phyloP scores from a whole-genome alignment of 2,113 vertebrate species.

The Acrocephalus arundinaceus region DNA sequence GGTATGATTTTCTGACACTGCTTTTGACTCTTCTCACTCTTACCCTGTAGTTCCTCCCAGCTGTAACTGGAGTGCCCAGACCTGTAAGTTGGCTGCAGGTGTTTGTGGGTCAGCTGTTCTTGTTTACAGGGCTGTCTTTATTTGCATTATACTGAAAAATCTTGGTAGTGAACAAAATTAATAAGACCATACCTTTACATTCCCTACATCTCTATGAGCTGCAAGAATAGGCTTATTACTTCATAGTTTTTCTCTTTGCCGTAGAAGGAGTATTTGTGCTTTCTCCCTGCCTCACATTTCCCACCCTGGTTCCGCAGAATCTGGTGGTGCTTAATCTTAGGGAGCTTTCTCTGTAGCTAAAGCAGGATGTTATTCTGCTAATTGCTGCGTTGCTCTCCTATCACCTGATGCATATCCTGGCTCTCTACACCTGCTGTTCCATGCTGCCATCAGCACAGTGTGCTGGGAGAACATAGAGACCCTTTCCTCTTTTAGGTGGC shows the following conservation, averaged over 20 bases:
- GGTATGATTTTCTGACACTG: neutral
- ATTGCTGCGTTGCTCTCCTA: neutral
- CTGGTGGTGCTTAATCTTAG: neutral
- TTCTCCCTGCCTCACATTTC: rapidly evolving
- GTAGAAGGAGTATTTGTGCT: neutral
- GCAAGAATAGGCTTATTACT: neutral
- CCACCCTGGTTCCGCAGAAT: neutral
- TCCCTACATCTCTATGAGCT: neutral
- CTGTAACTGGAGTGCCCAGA: neutral
- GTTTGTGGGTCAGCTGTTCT: neutral
- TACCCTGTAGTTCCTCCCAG: neutral
- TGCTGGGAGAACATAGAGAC: neutral
- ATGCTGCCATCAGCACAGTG: neutral
- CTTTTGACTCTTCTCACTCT: neutral
- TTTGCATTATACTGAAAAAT: neutral
- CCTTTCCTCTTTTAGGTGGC: neutral
- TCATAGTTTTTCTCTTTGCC: neutral
- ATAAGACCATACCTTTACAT: neutral
- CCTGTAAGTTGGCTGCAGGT: neutral
- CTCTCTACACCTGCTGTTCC: neutral
- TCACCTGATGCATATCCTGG: neutral
- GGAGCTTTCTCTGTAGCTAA: neutral
- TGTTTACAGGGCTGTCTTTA: neutral
- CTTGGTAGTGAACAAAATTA: neutral
- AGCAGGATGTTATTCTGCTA: neutral